These are phyloP conservation scores for Microcebus ravelobensis DNA, from an alignment of 2,113 vertebrate genomes.

Conservation along the genomic window DNA sequence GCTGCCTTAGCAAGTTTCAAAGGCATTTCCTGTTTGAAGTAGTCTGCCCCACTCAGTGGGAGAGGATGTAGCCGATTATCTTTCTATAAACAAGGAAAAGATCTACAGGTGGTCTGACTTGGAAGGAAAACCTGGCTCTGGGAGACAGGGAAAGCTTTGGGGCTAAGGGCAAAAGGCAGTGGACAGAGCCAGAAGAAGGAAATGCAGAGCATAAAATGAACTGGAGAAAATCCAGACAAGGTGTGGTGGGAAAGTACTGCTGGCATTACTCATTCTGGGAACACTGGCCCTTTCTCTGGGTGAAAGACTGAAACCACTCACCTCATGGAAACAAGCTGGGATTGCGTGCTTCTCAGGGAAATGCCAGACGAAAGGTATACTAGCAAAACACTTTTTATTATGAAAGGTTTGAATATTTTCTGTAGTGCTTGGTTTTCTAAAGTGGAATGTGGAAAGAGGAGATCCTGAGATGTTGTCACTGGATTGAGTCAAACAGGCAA, in stretches of 20 bases:
- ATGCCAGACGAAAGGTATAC: background rate
- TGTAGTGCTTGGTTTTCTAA: slow-evolving; percentile 17
- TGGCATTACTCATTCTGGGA: background rate
- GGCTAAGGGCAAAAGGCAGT: background rate
- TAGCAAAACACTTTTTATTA: background rate
- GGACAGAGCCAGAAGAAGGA: background rate
- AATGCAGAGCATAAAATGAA: background rate
- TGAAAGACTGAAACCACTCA: background rate
- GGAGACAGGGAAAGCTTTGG: background rate
- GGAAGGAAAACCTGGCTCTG: slow-evolving; percentile 7
- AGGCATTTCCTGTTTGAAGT: slow-evolving; percentile 56
- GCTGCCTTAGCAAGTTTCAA: slow-evolving; percentile 35
- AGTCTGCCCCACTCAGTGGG: background rate
- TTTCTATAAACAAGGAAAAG: slow-evolving; percentile 60
- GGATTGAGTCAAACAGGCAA: background rate
- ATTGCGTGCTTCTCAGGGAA: background rate
- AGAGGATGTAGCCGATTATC: slow-evolving; percentile 51
- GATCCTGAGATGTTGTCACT: background rate
- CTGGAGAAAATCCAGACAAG: background rate
- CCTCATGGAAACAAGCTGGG: fast-evolving
- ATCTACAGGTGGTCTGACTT: slow-evolving; percentile 50
- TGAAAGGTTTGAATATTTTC: background rate
- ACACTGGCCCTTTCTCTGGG: background rate
- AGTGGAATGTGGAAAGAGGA: background rate
- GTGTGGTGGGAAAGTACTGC: background rate